phyloP scores from a whole-genome alignment of 2,797 vertebrate genomes.

The Neosilurus hyrtlii region DNA sequence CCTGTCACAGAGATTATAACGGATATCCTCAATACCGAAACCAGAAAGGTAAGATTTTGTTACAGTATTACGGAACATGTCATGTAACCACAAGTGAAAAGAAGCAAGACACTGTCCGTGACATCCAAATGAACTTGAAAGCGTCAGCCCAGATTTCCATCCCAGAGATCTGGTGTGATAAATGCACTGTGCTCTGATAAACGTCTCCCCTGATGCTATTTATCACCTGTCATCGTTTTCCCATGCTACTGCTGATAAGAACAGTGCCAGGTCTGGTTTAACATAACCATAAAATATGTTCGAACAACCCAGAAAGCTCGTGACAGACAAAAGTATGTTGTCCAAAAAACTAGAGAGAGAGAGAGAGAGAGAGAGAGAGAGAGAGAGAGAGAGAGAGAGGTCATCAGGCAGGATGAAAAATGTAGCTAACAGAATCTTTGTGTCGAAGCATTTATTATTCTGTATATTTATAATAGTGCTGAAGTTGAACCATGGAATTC shows the following conservation, averaged over 20 bases:
- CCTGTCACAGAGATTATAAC: not conserved
- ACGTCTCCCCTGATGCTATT: slow-evolving; percentile 56
- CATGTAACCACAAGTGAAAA: no score
- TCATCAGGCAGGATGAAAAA: slow-evolving; percentile 20
- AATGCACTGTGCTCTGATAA: slow-evolving; percentile 53
- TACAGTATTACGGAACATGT: not conserved
- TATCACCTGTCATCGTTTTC: slow-evolving; percentile 54
- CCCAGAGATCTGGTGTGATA: slow-evolving; percentile 49
- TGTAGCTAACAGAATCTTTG: not conserved
- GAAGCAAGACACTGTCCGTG: not conserved
- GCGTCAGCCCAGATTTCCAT: slow-evolving; percentile 50
- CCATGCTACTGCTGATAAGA: slow-evolving; percentile 53
- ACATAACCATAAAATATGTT: slow-evolving; percentile 51
- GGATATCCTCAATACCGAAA: not conserved
- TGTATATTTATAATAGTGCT: not conserved
- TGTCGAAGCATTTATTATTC: slow-evolving; percentile 16
- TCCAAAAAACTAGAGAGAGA: not conserved
- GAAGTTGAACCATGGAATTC: not conserved
- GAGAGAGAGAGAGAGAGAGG: not conserved
- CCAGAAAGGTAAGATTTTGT: not conserved
- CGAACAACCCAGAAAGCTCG: slow-evolving; percentile 31
- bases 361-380: not conserved
- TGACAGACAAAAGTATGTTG: not conserved
- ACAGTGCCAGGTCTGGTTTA: slow-evolving; percentile 52
- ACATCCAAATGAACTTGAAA: slow-evolving; percentile 55